Base-by-base conservation (phyloP, 2,113 vertebrate species). In the Scartelaos histophorus region DNA sequence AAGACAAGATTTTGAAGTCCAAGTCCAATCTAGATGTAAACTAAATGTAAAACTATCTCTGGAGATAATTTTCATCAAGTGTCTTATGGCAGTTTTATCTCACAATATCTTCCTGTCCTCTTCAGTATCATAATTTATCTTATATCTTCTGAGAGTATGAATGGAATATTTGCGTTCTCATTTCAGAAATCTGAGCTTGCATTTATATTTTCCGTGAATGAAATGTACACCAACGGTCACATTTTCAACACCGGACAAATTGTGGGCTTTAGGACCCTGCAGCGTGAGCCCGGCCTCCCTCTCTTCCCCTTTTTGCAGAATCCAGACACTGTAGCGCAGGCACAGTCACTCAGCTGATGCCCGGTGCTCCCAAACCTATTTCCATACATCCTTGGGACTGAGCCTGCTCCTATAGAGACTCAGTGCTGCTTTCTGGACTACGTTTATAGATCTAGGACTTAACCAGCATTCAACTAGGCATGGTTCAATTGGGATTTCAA, bases 211-310 rank as follows among this genome's bases (percentile, higher is more conserved):
- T 11, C 54, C 54, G 6, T 45, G 74, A 66, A 68, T 76, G 64
- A 21, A 62, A 47, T 47, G 38, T 49, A 62, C 35, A 66, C 19
- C 16, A 29, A 29, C 29, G 5, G 7, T 43, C n/a, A 45, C 24
- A 22, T 3, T 22, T 13, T 1, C 56, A 13, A 11, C 56, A 58
- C 7, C 2, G 7, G 12, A 15, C 46, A 13, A 3, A 5, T 5
- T 51, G 0, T 73, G 83, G 92, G 92, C 95, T 93, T 91, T 97
- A 97, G 95, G 96, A 97, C 96, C 96, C 95, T 92, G 95, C 66
- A 53, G 51, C 82, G 71, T 79, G 80, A 86, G 75, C 82, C 86
- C 76, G 69, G 51, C 62, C 67, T 0, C 77, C 82, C 83, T 76
- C 86, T 61, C 58, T 61, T 34, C 25, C 58, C 29, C 84, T 77